Evolutionary conservation across 2,888 invertebrate species (phyloP).

Genomic region (Nysson spinosus): DNA sequence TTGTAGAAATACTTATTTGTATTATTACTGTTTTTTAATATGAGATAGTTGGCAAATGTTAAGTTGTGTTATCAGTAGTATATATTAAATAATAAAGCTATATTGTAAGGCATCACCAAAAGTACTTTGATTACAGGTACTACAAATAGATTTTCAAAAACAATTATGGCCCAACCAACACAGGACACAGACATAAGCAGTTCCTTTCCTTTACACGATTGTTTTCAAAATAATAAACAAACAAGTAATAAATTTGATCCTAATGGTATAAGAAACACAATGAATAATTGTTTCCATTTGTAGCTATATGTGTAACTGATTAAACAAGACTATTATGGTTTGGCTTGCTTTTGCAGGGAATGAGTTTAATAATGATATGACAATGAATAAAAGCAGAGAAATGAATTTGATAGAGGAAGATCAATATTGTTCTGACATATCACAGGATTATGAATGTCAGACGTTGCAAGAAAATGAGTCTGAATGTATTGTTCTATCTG

Average conservation of each 20-base stretch:
- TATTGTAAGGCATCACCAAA: not conserved
- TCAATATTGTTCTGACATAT: not conserved
- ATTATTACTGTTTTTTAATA: too few relatives aligned
- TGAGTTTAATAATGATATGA: constrained; percentile 10
- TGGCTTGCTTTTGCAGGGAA: constrained; percentile 22
- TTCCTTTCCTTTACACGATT: constrained; percentile 34
- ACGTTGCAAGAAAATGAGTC: constrained; percentile 13
- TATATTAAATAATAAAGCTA: not conserved
- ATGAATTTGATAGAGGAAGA: constrained; percentile 8
- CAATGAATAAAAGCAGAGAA: constrained; percentile 20
- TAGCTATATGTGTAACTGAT: not conserved
- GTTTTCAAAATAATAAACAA: constrained; percentile 21
- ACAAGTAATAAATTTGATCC: constrained; percentile 29
- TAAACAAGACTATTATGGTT: too few relatives aligned
- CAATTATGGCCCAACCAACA: constrained; percentile 49
- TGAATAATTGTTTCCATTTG: not conserved
- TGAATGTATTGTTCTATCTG: constrained; percentile 10
- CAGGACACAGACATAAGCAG: constrained; percentile 59
- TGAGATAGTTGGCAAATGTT: too few relatives aligned
- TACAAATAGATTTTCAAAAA: constrained; percentile 5
- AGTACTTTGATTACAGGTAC: constrained; percentile 8
- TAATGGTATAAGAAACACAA: constrained; percentile 15
- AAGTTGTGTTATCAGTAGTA: too few relatives aligned
- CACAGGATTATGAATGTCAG: constrained; percentile 9
- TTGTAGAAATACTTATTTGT: too few relatives aligned